Conservation (phyloP, 2,888 invertebrate genomes). For the Saturnia japonica region DNA sequence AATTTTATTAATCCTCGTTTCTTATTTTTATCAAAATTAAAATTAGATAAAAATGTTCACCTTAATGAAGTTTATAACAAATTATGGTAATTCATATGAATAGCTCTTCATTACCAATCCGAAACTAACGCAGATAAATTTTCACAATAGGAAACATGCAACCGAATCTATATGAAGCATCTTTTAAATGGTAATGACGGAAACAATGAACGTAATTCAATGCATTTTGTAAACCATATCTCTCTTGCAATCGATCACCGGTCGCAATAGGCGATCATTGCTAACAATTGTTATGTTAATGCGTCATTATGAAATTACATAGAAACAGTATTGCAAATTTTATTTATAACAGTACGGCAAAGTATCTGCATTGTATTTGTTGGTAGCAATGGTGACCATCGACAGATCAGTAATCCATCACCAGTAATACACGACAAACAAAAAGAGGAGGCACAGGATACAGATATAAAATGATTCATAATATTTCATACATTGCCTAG, state of each 20-base stretch:
- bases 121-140: not conserved
- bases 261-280: constrained; percentile 29
- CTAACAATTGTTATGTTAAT: constrained; percentile 44
- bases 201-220: constrained; percentile 12
- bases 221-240: constrained; percentile 10
- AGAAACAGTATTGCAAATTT: constrained; percentile 26
- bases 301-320: constrained; percentile 38
- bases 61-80: too few species aligned
- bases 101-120: not conserved
- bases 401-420: too few species aligned
- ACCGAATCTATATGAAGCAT: constrained; percentile 1
- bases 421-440: too few species aligned
- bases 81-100: not conserved
- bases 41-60: too few species aligned
- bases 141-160: not conserved
- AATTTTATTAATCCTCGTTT: too few species aligned
- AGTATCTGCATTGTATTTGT: too few species aligned
- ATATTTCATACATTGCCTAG: too few species aligned
- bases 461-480: too few species aligned
- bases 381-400: too few species aligned
- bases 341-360: not conserved
- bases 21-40: too few species aligned
- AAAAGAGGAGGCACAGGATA: too few species aligned
- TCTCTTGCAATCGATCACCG: constrained; percentile 6
- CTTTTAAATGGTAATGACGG: constrained; percentile 12